These are phyloP conservation scores for Rhopilema esculentum DNA, from an alignment of 30 jellyfish, hydroid and myxozoan species.

Conservation along the genomic window DNA sequence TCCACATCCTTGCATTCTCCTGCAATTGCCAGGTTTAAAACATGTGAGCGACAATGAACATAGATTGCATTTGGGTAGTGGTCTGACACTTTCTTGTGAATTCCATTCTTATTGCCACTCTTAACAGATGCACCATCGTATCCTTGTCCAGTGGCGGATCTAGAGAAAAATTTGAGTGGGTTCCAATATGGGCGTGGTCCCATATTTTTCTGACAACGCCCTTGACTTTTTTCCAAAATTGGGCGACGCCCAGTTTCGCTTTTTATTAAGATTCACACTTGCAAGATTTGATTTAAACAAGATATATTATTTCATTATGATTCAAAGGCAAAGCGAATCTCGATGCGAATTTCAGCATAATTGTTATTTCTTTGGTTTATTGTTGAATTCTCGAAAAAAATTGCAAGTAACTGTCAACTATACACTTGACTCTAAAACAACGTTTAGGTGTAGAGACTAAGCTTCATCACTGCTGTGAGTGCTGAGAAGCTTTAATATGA, in stretches of 20 bases:
- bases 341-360: conserved; percentile 65
- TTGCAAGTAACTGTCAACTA: conserved; percentile 44
- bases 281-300: too few species aligned
- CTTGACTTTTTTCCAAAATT: too few species aligned
- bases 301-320: too few species aligned
- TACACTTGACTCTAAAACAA: conserved; percentile 57
- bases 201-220: too few species aligned
- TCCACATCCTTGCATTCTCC: conserved; percentile 67
- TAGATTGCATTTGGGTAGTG: conserved; percentile 60
- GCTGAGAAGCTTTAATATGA: too few species aligned
- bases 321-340: too few species aligned
- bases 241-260: too few species aligned
- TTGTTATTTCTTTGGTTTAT: conserved; percentile 11
- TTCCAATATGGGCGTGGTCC: too few species aligned
- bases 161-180: too few species aligned
- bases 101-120: conserved; percentile 65
- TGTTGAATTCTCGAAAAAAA: conserved; percentile 40
- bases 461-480: conserved; percentile 37
- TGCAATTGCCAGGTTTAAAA: conserved; percentile 54
- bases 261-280: too few species aligned
- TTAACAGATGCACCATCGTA: conserved; percentile 52
- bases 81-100: conserved; percentile 64
- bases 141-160: too few species aligned
- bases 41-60: conserved; percentile 66
- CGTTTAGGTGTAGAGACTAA: conserved; percentile 21